Evolutionary conservation across 2,113 vertebrate genomes (phyloP).

Genomic region (Struthio camelus): DNA sequence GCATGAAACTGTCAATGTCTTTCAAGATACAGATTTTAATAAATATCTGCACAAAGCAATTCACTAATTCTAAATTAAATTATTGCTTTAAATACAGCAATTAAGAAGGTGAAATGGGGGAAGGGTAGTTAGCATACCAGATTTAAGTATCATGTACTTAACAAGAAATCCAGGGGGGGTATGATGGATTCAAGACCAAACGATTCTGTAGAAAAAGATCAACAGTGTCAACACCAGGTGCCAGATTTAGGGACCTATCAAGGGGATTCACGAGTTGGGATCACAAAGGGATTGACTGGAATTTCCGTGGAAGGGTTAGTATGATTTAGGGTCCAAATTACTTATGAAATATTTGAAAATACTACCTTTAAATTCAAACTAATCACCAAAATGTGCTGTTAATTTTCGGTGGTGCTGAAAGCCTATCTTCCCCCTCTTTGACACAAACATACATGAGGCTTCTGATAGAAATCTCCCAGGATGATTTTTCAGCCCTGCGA

Average conservation of each 20-base stretch:
- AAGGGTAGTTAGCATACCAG: fast-evolving
- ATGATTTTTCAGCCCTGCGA: neutral
- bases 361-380: neutral
- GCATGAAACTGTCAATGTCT: neutral
- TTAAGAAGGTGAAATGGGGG: neutral
- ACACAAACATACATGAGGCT: neutral
- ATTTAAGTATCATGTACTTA: neutral
- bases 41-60: neutral
- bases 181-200: neutral
- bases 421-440: neutral
- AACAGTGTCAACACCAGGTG: neutral
- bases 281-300: neutral
- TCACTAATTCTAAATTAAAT: neutral
- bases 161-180: neutral
- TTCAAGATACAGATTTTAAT: neutral
- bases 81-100: neutral
- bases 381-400: neutral
- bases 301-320: neutral
- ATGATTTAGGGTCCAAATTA: neutral
- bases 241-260: neutral
- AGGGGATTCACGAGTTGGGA: neutral
- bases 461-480: neutral
- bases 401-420: neutral
- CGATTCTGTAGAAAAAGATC: neutral
- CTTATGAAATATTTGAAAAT: neutral